phyloP scores from a whole-genome alignment of 2,113 vertebrate species.

The Mugil cephalus region DNA sequence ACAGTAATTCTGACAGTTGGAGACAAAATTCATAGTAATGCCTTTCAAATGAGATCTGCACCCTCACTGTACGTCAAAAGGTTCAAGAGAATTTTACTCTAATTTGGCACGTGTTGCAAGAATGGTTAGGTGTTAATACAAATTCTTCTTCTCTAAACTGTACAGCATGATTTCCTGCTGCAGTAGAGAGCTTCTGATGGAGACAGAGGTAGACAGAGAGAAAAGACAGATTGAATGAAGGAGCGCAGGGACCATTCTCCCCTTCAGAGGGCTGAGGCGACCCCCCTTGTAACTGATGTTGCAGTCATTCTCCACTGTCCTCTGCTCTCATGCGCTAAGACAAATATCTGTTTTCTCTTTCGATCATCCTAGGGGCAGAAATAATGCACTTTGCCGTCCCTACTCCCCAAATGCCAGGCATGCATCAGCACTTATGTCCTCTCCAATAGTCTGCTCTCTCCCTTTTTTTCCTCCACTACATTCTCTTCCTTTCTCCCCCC shows the following conservation, averaged over 20 bases:
- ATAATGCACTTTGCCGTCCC: slow-evolving; percentile 61
- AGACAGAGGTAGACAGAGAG: slow-evolving; percentile 18
- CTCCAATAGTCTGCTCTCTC: slow-evolving; percentile 14
- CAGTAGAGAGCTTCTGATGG: slow-evolving; percentile 11
- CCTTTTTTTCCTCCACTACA: not conserved
- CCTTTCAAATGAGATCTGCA: no score
- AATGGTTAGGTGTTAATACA: no score
- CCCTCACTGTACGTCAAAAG: no score
- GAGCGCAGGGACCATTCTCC: slow-evolving; percentile 58
- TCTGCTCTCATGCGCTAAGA: slow-evolving; percentile 56
- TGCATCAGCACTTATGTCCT: slow-evolving; percentile 66
- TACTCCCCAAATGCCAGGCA: slow-evolving; percentile 56
- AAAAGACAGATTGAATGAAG: slow-evolving; percentile 49
- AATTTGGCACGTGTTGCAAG: no score
- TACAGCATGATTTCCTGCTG: slow-evolving; percentile 10
- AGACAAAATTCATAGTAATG: no score
- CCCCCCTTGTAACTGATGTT: slow-evolving; percentile 60
- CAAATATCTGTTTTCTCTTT: slow-evolving; percentile 72
- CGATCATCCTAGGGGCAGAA: slow-evolving; percentile 63
- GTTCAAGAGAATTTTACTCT: no score
- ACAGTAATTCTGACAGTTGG: no score
- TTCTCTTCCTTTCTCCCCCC: slow-evolving; percentile 12
- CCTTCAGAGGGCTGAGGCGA: slow-evolving; percentile 47
- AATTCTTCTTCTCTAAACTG: no score
- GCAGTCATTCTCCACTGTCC: slow-evolving; percentile 46